Evolutionary conservation across 2,797 vertebrate genomes (phyloP).

Genomic region (Hydrocynus forskahlii): DNA sequence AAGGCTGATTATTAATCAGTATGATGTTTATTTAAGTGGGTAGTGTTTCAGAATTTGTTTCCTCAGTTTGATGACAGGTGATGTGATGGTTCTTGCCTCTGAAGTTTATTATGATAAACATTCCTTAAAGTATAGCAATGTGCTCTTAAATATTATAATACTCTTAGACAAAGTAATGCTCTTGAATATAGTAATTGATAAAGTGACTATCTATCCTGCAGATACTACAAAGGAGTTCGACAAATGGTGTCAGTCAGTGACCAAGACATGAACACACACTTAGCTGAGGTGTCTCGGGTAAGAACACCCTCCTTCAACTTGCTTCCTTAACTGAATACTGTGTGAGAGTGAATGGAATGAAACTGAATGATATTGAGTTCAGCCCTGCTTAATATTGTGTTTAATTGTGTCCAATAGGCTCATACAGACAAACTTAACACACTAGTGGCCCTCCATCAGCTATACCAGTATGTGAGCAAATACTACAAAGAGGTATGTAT

Average conservation of each 20-base stretch:
- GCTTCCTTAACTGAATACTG: neutral
- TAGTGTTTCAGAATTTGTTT: no score
- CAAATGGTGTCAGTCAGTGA: slow-evolving; percentile 97
- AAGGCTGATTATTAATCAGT: neutral
- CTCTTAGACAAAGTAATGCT: no score
- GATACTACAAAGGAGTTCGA: slow-evolving; percentile 96
- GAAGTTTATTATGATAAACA: neutral
- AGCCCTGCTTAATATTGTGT: slow-evolving; percentile 28
- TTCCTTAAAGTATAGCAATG: no score
- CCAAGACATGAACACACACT: slow-evolving; percentile 99
- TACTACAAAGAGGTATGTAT: slow-evolving; percentile 94
- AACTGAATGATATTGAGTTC: neutral
- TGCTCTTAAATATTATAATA: no score
- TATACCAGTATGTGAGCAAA: slow-evolving; percentile 98
- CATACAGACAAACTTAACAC: slow-evolving; percentile 96
- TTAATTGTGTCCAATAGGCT: slow-evolving; percentile 72
- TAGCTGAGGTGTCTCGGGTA: slow-evolving; percentile 98
- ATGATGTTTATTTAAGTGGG: neutral
- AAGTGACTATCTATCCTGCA: slow-evolving; percentile 58
- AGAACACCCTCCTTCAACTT: slow-evolving; percentile 57
- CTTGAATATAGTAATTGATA: no score
- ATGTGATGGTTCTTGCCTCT: no score
- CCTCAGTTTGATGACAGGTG: no score
- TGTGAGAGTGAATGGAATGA: neutral
- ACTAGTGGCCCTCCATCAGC: slow-evolving; percentile 93